phyloP scores from a whole-genome alignment of 2,113 vertebrate species.

The Cephalopterus ornatus region DNA sequence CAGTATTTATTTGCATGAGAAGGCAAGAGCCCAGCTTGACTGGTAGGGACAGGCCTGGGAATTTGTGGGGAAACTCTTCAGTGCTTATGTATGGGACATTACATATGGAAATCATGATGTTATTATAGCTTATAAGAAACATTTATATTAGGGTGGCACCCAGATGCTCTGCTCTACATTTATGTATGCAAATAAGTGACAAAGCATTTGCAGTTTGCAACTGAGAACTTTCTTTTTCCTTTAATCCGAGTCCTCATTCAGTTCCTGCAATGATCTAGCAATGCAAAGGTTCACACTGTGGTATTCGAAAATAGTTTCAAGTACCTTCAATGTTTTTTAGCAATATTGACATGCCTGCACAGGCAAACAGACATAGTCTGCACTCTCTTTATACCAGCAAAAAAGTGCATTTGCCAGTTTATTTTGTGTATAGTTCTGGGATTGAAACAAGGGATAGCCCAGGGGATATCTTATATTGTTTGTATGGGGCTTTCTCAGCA shows the following conservation, averaged over 20 bases:
- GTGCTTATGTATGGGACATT: constrained; percentile 20
- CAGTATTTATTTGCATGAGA: constrained; percentile 29
- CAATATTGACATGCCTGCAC: constrained; percentile 3
- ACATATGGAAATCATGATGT: constrained; percentile 44
- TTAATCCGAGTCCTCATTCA: background rate
- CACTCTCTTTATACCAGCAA: background rate
- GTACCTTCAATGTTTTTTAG: background rate
- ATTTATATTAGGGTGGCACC: constrained; percentile 38
- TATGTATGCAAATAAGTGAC: constrained; percentile 40
- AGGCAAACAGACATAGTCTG: background rate
- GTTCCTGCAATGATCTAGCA: background rate
- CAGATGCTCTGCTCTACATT: constrained; percentile 10
- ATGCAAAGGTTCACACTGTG: constrained; percentile 4
- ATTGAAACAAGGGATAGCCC: background rate
- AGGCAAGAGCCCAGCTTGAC: background rate
- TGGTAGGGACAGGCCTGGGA: constrained; percentile 42
- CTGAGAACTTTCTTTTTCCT: background rate
- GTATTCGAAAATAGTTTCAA: constrained; percentile 56
- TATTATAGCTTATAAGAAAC: constrained; percentile 21
- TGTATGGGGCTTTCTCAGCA: background rate
- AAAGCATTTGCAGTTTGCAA: constrained; percentile 8
- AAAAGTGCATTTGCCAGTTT: background rate
- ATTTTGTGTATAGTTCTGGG: background rate
- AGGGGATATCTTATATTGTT: background rate
- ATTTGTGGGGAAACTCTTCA: background rate